These are phyloP conservation scores for Lepus europaeus DNA, from an alignment of 2,113 vertebrate genomes.

Conservation along the genomic window DNA sequence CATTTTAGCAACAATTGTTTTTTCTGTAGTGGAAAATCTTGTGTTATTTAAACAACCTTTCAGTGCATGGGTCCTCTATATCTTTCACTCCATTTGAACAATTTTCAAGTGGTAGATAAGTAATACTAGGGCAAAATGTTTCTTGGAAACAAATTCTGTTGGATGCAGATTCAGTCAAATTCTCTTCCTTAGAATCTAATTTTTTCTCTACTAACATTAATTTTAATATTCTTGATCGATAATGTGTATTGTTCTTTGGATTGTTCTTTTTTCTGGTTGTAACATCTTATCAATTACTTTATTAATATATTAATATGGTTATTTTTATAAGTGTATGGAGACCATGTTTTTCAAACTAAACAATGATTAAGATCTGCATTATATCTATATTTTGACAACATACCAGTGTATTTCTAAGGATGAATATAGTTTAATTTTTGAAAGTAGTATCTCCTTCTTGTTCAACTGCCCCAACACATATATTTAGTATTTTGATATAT, in stretches of 20 bases:
- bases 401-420: conserved; percentile 34
- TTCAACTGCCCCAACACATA: neutral
- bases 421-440: conserved; percentile 49
- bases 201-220: neutral
- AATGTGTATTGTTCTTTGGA: neutral
- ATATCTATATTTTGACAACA: conserved; percentile 43
- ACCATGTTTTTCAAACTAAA: neutral
- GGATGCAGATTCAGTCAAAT: neutral
- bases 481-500: conserved; percentile 60
- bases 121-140: neutral
- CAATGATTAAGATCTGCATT: neutral
- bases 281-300: neutral
- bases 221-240: neutral
- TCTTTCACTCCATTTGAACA: neutral
- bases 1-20: neutral
- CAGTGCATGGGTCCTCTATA: neutral
- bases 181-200: neutral
- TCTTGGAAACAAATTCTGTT: neutral
- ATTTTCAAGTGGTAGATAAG: conserved; percentile 27
- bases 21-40: neutral
- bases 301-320: neutral
- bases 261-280: neutral
- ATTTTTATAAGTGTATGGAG: conserved; percentile 3
- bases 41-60: neutral
- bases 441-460: conserved; percentile 10